Evolutionary conservation across 2,888 invertebrate genomes (phyloP).

Genomic region (Dysmachus trigonus): DNA sequence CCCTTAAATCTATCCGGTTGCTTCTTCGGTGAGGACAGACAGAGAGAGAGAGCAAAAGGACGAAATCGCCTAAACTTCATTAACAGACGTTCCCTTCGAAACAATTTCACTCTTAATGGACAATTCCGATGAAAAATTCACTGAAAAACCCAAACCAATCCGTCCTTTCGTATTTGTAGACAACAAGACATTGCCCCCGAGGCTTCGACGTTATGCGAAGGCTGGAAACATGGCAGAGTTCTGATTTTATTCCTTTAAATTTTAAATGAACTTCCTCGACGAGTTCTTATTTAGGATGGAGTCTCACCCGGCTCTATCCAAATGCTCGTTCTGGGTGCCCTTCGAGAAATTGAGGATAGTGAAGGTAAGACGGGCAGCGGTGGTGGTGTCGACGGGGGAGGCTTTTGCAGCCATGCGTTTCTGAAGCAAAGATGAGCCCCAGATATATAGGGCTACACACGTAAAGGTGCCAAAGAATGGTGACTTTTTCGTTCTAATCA

Average conservation of each 20-base stretch:
- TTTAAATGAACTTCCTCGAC: constrained; percentile 10
- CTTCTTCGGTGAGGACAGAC: neutral
- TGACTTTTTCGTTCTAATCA: neutral
- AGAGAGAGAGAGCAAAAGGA: neutral
- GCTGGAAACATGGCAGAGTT: neutral
- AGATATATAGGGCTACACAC: neutral
- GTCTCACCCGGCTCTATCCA: neutral
- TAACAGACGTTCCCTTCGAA: neutral
- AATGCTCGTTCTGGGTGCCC: neutral
- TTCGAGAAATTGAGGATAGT: neutral
- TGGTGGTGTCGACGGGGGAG: neutral
- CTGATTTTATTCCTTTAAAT: constrained; percentile 12
- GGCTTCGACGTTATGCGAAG: neutral
- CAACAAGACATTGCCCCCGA: neutral
- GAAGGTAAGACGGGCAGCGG: neutral
- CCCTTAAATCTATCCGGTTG: neutral
- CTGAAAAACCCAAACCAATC: neutral
- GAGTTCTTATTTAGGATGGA: neutral
- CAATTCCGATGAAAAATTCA: neutral
- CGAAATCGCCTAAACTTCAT: neutral
- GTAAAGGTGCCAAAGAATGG: neutral
- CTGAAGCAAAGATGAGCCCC: neutral
- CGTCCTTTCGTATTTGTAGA: neutral
- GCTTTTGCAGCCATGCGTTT: neutral
- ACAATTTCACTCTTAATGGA: neutral